These are phyloP conservation scores for Chrysodeixis includens DNA, from an alignment of 2,888 invertebrate genomes.

Conservation along the genomic window DNA sequence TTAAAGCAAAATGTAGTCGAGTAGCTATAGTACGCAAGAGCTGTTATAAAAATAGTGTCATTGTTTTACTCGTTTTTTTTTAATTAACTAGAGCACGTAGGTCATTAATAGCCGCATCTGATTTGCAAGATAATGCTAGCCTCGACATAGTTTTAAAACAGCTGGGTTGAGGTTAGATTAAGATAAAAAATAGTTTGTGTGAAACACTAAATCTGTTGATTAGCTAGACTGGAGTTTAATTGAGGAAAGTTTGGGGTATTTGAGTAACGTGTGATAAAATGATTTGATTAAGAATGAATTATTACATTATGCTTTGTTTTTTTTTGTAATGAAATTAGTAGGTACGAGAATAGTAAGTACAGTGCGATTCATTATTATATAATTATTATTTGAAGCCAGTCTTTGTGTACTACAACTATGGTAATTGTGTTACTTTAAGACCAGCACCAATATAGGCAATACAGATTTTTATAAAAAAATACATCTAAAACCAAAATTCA, in stretches of 20 bases:
- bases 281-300: too few relatives aligned
- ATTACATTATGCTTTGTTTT: too few relatives aligned
- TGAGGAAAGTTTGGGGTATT: background rate
- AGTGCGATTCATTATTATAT: too few relatives aligned
- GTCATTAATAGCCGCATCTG: constrained; percentile 4
- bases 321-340: too few relatives aligned
- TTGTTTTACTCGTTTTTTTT: background rate
- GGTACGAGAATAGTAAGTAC: too few relatives aligned
- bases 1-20: background rate
- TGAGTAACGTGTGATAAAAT: too few relatives aligned
- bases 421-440: too few relatives aligned
- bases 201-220: background rate
- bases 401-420: too few relatives aligned
- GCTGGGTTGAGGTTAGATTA: constrained; percentile 4
- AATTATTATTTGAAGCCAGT: too few relatives aligned
- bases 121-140: background rate
- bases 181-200: background rate
- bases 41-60: background rate
- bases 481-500: too few relatives aligned
- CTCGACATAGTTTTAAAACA: constrained; percentile 1
- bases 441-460: too few relatives aligned
- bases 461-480: too few relatives aligned
- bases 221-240: background rate
- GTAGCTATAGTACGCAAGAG: background rate
- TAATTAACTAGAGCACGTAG: background rate